A percentile compares a stretch with the other conserved stretches of the same genome.
These are phyloP conservation scores for Scaptomyza polygonia DNA, from an alignment of 2,888 invertebrate species.

Conservation along the genomic window DNA sequence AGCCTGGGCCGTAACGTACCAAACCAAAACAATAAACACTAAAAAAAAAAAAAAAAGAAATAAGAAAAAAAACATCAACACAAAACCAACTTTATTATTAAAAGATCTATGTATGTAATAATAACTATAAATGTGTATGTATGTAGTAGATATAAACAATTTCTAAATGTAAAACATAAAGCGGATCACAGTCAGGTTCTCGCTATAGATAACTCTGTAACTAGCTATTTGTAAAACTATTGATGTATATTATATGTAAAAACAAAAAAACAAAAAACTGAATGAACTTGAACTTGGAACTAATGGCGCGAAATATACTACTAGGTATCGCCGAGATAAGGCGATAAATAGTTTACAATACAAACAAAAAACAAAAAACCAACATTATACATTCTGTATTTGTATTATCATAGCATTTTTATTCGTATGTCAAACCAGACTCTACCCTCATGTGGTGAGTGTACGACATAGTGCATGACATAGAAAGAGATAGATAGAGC, in stretches of 20 bases:
- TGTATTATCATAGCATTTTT: conserved; percentile 2
- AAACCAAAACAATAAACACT: conserved; percentile 40
- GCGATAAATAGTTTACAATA: not conserved
- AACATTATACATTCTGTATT: not conserved
- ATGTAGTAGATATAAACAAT: conserved; percentile 59
- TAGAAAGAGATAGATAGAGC: not conserved
- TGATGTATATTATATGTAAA: conserved; percentile 39
- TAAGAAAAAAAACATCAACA: not conserved
- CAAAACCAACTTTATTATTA: not conserved
- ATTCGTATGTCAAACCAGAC: conserved; percentile 3
- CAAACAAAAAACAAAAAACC: not conserved
- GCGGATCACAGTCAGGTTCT: conserved; percentile 5
- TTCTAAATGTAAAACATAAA: conserved; percentile 39
- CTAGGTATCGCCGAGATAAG: not conserved
- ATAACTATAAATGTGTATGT: conserved; percentile 38
- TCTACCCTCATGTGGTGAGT: not conserved
- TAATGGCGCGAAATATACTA: not conserved
- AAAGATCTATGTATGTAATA: conserved; percentile 26
- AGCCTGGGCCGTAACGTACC: conserved; percentile 21
- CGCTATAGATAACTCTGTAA: conserved; percentile 31
- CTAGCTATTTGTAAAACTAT: conserved; percentile 48
- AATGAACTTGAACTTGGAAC: not conserved
- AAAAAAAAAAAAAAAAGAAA: conserved; percentile 14
- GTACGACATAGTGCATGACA: not conserved
- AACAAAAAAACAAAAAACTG: not conserved